Evolutionary conservation across 1,140 invertebrate species (phyloP), one percentile per base, ranked within the genome.

Genomic region (Aradophagus sp.): DNA sequence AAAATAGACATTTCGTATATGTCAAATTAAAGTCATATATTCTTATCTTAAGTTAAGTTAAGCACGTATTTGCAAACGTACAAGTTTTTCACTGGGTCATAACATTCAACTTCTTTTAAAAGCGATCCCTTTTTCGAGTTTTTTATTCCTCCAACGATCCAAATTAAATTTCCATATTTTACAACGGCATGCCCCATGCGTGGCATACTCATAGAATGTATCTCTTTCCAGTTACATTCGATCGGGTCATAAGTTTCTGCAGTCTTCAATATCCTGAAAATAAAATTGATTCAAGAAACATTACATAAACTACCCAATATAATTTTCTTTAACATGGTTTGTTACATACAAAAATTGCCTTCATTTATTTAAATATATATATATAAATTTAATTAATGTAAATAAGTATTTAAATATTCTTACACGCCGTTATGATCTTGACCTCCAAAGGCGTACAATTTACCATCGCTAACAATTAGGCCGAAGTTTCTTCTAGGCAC

Each of bases 121-220:
- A n/a, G n/a, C n/a, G n/a, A n/a, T n/a, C n/a, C n/a, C n/a, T n/a
- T n/a, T n/a, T n/a, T n/a, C n/a, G n/a, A n/a, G n/a, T n/a, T n/a
- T n/a, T n/a, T n/a, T n/a, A n/a, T n/a, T n/a, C n/a, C n/a, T 44
- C 89, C 89, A n/a, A 88, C 89, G 20, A 89, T 88, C 89, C 89
- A 91, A 74, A 90, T 89, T 55, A 86, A 86, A 73, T 89, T 87
- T 20, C 84, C 79, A 77, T 88, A 89, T 70, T 89, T 89, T 29
- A 85, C 78, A 31, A 83, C 83, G 1, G 87, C 88, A 8, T 86
- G 81, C 1, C 89, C 89, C 78, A 88, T 87, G 34, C 89, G 84
- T 0, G 87, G 86, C 4, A 82, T 78, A 6, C 75, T 61, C 86
- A 91, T 87, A 1, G 88, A 78, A 6, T 87, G 80, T 41, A 89